Evolutionary conservation across 2,888 invertebrate genomes (phyloP).

Genomic region (Caprella mutica): DNA sequence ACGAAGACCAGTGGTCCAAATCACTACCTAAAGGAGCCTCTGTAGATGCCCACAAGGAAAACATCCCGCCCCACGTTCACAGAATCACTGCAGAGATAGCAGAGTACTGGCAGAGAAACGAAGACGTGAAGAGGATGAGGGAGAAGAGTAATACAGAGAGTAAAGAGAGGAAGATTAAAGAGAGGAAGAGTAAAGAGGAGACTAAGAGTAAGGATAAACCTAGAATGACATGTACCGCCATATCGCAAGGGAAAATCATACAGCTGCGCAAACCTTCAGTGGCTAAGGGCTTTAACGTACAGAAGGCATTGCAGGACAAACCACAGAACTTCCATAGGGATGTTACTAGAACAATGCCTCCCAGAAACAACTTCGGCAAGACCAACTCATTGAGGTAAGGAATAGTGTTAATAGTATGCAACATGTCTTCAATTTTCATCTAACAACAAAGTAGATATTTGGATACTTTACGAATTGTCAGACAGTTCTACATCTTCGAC

Average conservation of each 20-base stretch:
- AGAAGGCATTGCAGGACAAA: conserved; percentile 25
- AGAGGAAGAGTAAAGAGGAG: background rate
- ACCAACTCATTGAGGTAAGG: no score
- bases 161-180: background rate
- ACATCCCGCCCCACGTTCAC: background rate
- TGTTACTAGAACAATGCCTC: background rate
- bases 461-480: no score
- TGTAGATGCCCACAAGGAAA: background rate
- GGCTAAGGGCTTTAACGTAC: conserved; percentile 23
- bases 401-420: no score
- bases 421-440: no score
- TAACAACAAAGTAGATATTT: no score
- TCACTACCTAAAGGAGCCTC: background rate
- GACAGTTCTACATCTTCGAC: no score
- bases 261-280: conserved; percentile 22
- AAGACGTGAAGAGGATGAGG: conserved; percentile 5
- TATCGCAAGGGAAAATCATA: background rate
- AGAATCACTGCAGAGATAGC: conserved; percentile 11
- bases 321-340: conserved; percentile 17
- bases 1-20: no score
- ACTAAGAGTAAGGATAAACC: background rate
- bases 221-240: background rate
- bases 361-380: no score
- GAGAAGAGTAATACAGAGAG: background rate
- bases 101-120: background rate